Percentiles rank a stretch among this genome's conserved stretches.
Conservation (phyloP, 2,888 invertebrate species). For the Colletes collaris region DNA sequence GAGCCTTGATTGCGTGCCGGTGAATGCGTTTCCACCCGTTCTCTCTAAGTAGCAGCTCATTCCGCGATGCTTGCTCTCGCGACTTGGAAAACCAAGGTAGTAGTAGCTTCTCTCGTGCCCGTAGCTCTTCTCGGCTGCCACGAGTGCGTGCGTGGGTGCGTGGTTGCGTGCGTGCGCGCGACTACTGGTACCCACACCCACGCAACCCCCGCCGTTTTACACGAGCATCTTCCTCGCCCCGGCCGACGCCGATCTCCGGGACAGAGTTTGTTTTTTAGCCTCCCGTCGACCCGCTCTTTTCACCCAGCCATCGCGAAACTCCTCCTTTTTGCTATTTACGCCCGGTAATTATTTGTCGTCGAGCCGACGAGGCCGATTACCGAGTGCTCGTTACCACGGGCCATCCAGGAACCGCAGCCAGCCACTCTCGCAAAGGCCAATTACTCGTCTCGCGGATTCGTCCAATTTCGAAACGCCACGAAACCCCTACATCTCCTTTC, state of each 20-base stretch:
- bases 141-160: conserved; percentile 14
- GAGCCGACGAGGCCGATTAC: conserved; percentile 29
- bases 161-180: conserved; percentile 2
- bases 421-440: no score
- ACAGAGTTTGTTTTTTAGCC: conserved; percentile 18
- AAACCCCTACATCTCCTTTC: no score
- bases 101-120: conserved; percentile 27
- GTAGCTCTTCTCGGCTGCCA: background rate
- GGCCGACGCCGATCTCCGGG: no score
- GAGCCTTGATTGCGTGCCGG: conserved; percentile 74
- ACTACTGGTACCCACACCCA: no score
- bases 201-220: no score
- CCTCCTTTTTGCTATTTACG: conserved; percentile 41
- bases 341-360: conserved; percentile 54
- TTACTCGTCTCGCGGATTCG: no score
- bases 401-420: conserved; percentile 1
- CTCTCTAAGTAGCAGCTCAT: conserved; percentile 77
- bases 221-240: no score
- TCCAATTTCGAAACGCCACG: background rate
- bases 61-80: conserved; percentile 70
- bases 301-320: conserved; percentile 23
- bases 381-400: conserved; percentile 39
- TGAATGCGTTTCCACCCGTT: conserved; percentile 74
- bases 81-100: conserved; percentile 64
- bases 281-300: conserved; percentile 40